Base-by-base conservation (phyloP, 92 coral and sea anemone species). In the Hydrozoanthus gracilis region DNA sequence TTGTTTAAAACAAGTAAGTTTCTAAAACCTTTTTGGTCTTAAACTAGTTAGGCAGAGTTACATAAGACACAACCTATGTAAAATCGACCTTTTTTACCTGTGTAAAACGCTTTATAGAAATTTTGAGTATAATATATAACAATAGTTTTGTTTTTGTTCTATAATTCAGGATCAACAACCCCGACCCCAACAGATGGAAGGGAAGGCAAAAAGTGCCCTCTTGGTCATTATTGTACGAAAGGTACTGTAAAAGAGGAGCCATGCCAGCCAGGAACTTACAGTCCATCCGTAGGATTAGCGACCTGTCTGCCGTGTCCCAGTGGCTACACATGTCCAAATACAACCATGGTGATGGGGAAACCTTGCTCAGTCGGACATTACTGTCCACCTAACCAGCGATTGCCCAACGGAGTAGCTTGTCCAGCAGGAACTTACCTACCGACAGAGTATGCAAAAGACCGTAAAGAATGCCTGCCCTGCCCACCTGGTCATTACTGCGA, bases 321-420 rank as follows among this genome's bases (percentile, higher is more conserved):
- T 44, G 96, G 96, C 50, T 91, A 83, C 76, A 96, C 96, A 8
- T 96, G 99, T 80, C 95, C 99, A 15, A 96, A 95, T 75, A 90
- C 96, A 3, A 82, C 98, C 18, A 90, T 90, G 39, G 88, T 93
- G 27, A 46, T 86, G 3, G 92, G 94, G 3, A 71, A 71, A 6
- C 92, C 98, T 50, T 96, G 99, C 18, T 91, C 99, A 4, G 46
- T 88, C 14, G 99, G 99, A 5, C 99, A 92, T 83, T 96, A 93
- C 83, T 96, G 99, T 44, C 91, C 96, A 15, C 90, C 87, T 17
- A 87, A 95, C 14, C 88, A 87, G 8, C 64, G 78, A 16, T 17
- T 87, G 20, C 91, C 89, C 8, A 78, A 86, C 15, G 99, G 98
- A 4, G 83, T 80, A 45, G 88, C 92, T 8, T 96, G 99, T 79